Evolutionary conservation across 2,113 vertebrate genomes (phyloP).

Genomic region (Chiloscyllium plagiosum): DNA sequence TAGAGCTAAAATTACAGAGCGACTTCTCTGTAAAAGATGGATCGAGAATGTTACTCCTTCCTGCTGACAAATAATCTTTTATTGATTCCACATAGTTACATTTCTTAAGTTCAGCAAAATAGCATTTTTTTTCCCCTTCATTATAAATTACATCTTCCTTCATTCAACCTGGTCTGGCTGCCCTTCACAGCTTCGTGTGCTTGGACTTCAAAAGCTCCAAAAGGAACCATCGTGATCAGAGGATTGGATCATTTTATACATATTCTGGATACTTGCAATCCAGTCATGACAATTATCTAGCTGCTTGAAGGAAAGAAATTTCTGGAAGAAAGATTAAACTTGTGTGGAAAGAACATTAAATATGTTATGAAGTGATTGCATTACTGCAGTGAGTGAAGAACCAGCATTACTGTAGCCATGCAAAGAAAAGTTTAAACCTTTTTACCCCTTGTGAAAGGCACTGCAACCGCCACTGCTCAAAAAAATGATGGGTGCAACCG

Average conservation of each 20-base stretch:
- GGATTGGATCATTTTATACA: not conserved
- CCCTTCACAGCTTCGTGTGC: not conserved
- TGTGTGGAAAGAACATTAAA: not conserved
- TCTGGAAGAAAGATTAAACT: not conserved
- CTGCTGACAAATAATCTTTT: not conserved
- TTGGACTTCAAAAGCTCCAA: not conserved
- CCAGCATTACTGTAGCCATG: not conserved
- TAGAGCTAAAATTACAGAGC: not conserved
- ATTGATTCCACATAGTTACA: not conserved
- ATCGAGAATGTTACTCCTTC: not conserved
- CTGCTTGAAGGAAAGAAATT: not conserved
- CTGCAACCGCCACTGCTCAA: not conserved
- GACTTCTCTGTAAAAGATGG: not conserved
- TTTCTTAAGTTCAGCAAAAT: not conserved
- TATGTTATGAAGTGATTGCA: not conserved
- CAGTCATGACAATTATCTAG: not conserved
- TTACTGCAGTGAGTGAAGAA: not conserved
- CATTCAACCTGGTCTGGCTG: not conserved
- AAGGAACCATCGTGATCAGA: not conserved
- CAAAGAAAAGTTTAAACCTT: not conserved
- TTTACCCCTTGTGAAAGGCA: not conserved
- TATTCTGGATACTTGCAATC: not conserved
- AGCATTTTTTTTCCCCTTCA: not conserved
- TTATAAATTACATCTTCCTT: not conserved
- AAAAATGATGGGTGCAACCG: not conserved